Percentiles rank a stretch among this genome's conserved stretches.
Conservation (phyloP, 2,113 vertebrate genomes). For the Alouatta palliata region DNA sequence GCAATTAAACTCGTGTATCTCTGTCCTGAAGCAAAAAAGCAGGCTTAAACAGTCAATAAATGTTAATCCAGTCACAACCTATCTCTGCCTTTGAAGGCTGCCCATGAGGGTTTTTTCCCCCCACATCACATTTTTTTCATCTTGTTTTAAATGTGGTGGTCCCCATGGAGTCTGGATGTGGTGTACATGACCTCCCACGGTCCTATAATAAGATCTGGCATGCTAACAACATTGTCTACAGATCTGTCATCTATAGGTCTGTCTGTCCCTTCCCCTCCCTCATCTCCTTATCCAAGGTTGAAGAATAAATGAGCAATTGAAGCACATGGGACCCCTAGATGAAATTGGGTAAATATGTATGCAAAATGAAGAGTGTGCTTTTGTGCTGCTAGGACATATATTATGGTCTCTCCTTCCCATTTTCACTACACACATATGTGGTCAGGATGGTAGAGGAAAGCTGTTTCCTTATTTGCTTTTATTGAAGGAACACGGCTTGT, state of each 20-base stretch:
- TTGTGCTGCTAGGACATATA: background rate
- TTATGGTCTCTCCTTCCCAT: constrained; percentile 3
- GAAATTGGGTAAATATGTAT: constrained; percentile 56
- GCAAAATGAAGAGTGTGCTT: background rate
- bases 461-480: constrained; percentile 31
- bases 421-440: background rate
- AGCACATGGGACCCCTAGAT: background rate
- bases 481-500: background rate
- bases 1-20: constrained; percentile 97
- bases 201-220: constrained; percentile 92
- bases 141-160: constrained; percentile 90
- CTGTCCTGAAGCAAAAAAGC: constrained; percentile 94
- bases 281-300: constrained; percentile 64
- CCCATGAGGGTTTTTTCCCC: constrained; percentile 88
- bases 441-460: background rate
- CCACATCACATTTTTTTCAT: constrained; percentile 88
- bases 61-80: constrained; percentile 99
- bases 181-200: constrained; percentile 89
- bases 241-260: constrained; percentile 84
- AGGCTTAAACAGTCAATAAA: constrained; percentile 99
- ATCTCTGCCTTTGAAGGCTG: constrained; percentile 96
- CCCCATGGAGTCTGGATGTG: constrained; percentile 88
- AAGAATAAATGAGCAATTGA: constrained; percentile 52
- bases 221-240: constrained; percentile 90
- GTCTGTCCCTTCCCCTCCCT: constrained; percentile 72